Evolutionary conservation across 2,888 invertebrate species (phyloP).

Genomic region (Mycalesis mineus): DNA sequence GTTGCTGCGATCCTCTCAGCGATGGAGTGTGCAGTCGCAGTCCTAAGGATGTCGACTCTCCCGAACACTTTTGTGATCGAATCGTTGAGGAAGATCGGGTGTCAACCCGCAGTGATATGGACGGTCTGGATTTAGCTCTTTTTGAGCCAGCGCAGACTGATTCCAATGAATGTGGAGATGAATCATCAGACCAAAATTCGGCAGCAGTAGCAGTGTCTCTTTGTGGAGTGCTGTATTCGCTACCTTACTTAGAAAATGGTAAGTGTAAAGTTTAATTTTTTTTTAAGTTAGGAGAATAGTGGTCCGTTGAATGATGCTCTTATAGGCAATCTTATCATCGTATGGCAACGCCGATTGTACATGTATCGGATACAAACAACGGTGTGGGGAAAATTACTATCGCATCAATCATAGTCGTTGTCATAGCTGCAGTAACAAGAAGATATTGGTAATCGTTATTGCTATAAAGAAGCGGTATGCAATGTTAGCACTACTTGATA

Average conservation of each 20-base stretch:
- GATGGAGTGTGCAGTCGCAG: constrained; percentile 73
- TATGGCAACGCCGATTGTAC: constrained; percentile 50
- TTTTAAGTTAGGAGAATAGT: constrained; percentile 43
- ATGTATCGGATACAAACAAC: constrained; percentile 74
- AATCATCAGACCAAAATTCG: constrained; percentile 37
- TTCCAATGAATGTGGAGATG: constrained; percentile 43
- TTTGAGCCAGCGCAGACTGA: constrained; percentile 80
- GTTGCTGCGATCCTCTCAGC: constrained; percentile 75
- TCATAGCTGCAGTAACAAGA: constrained; percentile 58
- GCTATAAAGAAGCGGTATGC: constrained; percentile 6
- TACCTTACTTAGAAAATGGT: constrained; percentile 59
- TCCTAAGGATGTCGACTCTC: constrained; percentile 71
- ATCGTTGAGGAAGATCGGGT: constrained; percentile 62
- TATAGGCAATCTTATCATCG: constrained; percentile 20
- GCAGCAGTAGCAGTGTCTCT: constrained; percentile 48
- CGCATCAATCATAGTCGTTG: constrained; percentile 71
- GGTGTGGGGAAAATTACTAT: constrained; percentile 66
- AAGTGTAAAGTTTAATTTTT: constrained; percentile 37
- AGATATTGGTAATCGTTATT: constrained; percentile 20
- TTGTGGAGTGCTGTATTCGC: constrained; percentile 63
- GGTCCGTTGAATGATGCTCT: constrained; percentile 39
- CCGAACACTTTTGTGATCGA: constrained; percentile 65
- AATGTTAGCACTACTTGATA: constrained; percentile 6
- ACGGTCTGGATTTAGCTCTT: constrained; percentile 81
- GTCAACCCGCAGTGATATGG: constrained; percentile 79